Percentiles rank a stretch among this genome's conserved stretches.
These are phyloP conservation scores for Oeneis ivallda DNA, from an alignment of 2,888 invertebrate genomes.

Conservation along the genomic window DNA sequence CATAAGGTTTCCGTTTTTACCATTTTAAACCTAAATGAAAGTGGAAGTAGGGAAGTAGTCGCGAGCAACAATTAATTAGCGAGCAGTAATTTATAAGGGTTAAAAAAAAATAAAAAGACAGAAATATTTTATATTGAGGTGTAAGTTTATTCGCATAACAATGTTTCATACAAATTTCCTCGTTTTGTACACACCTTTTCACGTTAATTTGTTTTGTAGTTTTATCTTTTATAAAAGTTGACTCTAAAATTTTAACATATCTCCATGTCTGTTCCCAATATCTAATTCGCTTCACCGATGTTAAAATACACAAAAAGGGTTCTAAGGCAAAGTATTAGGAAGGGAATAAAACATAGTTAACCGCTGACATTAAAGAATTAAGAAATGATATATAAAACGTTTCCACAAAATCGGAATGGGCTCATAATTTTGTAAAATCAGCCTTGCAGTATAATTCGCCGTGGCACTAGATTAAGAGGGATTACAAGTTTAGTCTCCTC, in stretches of 20 bases:
- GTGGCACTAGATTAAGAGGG: constrained; percentile 51
- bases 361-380: constrained; percentile 61
- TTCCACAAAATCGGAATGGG: constrained; percentile 73
- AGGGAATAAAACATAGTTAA: constrained; percentile 61
- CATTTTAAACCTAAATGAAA: too few relatives aligned
- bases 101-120: constrained; percentile 63
- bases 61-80: too few relatives aligned
- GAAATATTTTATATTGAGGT: constrained; percentile 79
- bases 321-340: constrained; percentile 75
- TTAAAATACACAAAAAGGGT: constrained; percentile 71
- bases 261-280: constrained; percentile 81
- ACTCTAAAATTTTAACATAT: constrained; percentile 81
- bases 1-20: too few relatives aligned
- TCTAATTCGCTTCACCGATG: constrained; percentile 78
- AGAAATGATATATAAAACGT: constrained; percentile 70
- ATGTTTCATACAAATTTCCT: constrained; percentile 82
- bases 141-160: constrained; percentile 83
- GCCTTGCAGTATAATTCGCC: constrained; percentile 63
- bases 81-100: not conserved
- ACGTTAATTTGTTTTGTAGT: constrained; percentile 75
- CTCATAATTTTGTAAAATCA: constrained; percentile 61
- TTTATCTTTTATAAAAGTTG: constrained; percentile 80
- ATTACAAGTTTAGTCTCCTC: constrained; percentile 1
- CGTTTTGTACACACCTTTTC: constrained; percentile 81
- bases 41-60: too few relatives aligned